These are phyloP conservation scores for Caenorhabditis sp. DNA, from an alignment of 2,888 invertebrate genomes.

Conservation along the genomic window DNA sequence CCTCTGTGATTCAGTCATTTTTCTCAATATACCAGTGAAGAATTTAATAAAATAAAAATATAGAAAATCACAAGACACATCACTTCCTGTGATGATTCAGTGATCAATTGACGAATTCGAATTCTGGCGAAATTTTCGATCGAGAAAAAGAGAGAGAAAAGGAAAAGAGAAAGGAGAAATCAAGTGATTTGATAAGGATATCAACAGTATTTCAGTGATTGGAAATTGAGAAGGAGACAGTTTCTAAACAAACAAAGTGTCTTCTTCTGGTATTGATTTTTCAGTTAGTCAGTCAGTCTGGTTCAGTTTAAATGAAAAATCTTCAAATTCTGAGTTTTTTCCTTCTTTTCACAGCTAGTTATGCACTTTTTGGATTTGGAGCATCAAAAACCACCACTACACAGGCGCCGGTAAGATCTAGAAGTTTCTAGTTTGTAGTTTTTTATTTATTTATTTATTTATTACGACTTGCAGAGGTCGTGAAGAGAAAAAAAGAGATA, in stretches of 20 bases:
- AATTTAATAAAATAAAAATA: too few species aligned
- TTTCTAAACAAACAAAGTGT: background rate
- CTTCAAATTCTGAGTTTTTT: background rate
- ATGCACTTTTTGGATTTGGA: slow-evolving; percentile 52
- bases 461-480: too few species aligned
- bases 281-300: too few species aligned
- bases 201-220: background rate
- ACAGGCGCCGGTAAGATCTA: slow-evolving; percentile 24
- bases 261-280: slow-evolving; percentile 1
- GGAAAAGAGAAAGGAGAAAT: background rate
- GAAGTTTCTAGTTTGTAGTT: background rate
- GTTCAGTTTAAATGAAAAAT: background rate
- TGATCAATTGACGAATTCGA: background rate
- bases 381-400: slow-evolving; percentile 41
- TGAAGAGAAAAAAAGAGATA: background rate
- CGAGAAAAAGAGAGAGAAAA: background rate
- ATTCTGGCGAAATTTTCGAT: too few species aligned
- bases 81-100: slow-evolving; percentile 5
- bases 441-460: too few species aligned
- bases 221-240: background rate
- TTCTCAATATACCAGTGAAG: slow-evolving; percentile 3
- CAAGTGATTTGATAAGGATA: slow-evolving; percentile 5
- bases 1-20: slow-evolving; percentile 8
- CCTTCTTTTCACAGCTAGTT: background rate
- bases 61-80: slow-evolving; percentile 4